Evolutionary conservation across 2,797 vertebrate species (phyloP), one percentile per base, ranked within the genome.

Genomic region (Nannoperca australis): DNA sequence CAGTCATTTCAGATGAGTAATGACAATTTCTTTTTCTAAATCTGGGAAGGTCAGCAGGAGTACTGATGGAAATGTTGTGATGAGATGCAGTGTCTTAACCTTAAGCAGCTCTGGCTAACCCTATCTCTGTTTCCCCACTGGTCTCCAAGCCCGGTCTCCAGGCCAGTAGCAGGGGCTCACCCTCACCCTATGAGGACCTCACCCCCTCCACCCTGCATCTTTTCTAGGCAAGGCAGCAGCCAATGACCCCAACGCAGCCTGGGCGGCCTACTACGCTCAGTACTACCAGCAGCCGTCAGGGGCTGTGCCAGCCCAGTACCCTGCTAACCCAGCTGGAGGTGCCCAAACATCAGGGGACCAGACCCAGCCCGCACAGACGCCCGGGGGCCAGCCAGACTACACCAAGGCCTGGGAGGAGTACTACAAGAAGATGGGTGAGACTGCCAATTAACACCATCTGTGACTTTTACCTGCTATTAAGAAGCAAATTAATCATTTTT

Each of bases 261-360:
- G 97, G 97, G 97, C 97, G 6, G 97, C 97, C 20, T 97, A 97
- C 90, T 97, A 97, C 15, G 96, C 96, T 18, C 97, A 97, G 92
- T 97, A 96, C 91, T 97, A 97, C 91, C 97, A 97, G 91, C 97
- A 97, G 88, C 96, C 95, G 4, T 94, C 95, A 0, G 96, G 95
- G 7, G 94, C 96, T 0, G 95, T 96, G 84, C 95, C 96, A 0
- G 94, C 95, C 36, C 96, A 96, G 30, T 92, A 95, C 0, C 95
- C 97, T 0, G 91, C 94, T 7, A 89, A 90, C 50, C 96, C 96
- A 0, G 82, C 95, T 0, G 86, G 81, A 79, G 95, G 95, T 0
- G 95, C 95, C 1, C 96, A 83, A 71, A 15, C 82, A 8, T 81
- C 96, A 0, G 86, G 91, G 5, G 89, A 88, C 60, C 88, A 82